Percentiles rank a stretch among this genome's conserved stretches.
phyloP scores from a whole-genome alignment of 1,140 invertebrate genomes.

The Diorhabda sublineata region DNA sequence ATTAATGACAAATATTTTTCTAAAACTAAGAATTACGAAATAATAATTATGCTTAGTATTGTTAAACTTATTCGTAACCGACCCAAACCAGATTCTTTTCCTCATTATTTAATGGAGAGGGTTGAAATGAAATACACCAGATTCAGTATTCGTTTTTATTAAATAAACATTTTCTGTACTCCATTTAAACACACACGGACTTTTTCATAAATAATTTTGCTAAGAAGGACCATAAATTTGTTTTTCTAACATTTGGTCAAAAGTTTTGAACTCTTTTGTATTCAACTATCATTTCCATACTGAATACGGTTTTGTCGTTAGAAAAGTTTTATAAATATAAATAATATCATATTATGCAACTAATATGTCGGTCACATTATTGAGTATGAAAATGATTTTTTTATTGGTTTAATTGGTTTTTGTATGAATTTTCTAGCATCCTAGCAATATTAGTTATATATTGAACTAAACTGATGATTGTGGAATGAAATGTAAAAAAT shows the following conservation, averaged over 20 bases:
- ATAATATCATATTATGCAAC: constrained; percentile 5
- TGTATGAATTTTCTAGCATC: background rate
- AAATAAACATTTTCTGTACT: constrained; percentile 45
- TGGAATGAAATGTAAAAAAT: background rate
- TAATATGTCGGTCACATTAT: constrained; percentile 5
- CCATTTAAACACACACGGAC: constrained; percentile 45
- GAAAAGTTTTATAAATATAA: constrained; percentile 9
- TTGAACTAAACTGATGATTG: background rate
- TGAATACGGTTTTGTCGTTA: constrained; percentile 13
- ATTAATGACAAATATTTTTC: no score
- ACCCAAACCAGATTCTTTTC: no score
- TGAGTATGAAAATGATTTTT: constrained; percentile 7
- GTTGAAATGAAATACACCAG: no score
- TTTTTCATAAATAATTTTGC: constrained; percentile 36
- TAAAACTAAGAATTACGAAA: no score
- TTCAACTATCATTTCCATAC: constrained; percentile 15
- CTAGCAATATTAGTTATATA: background rate
- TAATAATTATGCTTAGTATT: no score
- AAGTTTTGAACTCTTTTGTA: constrained; percentile 24
- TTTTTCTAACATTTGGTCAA: constrained; percentile 43
- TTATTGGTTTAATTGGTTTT: background rate
- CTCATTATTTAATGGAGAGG: no score
- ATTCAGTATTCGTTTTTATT: constrained; percentile 38
- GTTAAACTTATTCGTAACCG: no score
- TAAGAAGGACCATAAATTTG: constrained; percentile 36